A percentile compares a stretch with the other conserved stretches of the same genome.
phyloP scores from a whole-genome alignment of 2,888 invertebrate species.

The Cristatella mucedo region DNA sequence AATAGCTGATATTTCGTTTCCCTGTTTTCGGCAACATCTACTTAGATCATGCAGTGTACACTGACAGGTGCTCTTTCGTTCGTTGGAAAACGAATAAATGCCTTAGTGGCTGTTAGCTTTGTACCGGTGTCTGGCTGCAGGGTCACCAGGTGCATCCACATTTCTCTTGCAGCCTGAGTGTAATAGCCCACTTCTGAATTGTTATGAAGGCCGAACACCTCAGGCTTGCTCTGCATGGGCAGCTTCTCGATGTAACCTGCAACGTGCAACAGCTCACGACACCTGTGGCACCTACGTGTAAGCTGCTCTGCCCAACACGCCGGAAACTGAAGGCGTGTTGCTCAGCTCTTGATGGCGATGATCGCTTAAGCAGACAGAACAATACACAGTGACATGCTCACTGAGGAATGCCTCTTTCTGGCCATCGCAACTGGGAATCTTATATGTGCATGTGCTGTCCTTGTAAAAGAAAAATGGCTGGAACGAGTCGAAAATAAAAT shows the following conservation, averaged over 20 bases:
- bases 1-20: too few relatives aligned
- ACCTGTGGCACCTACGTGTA: not conserved
- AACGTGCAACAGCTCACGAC: not conserved
- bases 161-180: conserved; percentile 11
- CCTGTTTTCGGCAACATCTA: too few relatives aligned
- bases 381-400: not conserved
- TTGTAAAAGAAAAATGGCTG: conserved; percentile 13
- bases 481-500: conserved; percentile 13
- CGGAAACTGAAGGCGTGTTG: too few relatives aligned
- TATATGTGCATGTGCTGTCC: conserved; percentile 10
- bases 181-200: conserved; percentile 13
- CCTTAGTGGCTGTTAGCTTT: too few relatives aligned
- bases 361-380: too few relatives aligned
- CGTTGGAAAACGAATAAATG: too few relatives aligned
- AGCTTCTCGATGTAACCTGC: conserved; percentile 11
- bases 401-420: conserved; percentile 11
- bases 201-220: conserved; percentile 12
- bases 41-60: too few relatives aligned
- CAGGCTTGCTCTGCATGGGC: conserved; percentile 11
- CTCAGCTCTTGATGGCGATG: too few relatives aligned
- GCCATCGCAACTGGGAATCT: conserved; percentile 9
- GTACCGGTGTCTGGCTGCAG: conserved; percentile 12
- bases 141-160: conserved; percentile 12
- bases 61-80: too few relatives aligned
- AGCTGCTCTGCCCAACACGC: not conserved